phyloP scores from a whole-genome alignment of 2,888 invertebrate genomes.

The Creontiades dilutus region DNA sequence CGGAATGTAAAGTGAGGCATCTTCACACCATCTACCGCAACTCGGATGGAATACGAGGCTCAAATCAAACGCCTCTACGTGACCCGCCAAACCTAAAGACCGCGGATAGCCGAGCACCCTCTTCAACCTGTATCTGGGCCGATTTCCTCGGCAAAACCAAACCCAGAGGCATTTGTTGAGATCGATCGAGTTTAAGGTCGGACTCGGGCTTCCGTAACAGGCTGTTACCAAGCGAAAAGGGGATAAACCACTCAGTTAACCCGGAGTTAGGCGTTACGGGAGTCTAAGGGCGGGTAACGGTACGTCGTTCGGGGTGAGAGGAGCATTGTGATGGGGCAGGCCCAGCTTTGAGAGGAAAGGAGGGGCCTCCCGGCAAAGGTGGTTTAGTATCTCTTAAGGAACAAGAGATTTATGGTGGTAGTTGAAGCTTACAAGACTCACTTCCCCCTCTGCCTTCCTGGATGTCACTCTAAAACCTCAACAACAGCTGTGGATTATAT shows the following conservation, averaged over 20 bases:
- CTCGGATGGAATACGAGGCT: constrained; percentile 11
- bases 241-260: constrained; percentile 55
- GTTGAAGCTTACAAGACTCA: constrained; percentile 32
- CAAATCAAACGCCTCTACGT: constrained; percentile 49
- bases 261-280: constrained; percentile 19
- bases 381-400: constrained; percentile 39
- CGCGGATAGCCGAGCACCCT: not conserved
- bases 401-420: constrained; percentile 19
- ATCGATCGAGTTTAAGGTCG: constrained; percentile 32
- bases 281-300: constrained; percentile 5
- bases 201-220: constrained; percentile 50
- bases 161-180: constrained; percentile 27
- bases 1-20: constrained; percentile 18
- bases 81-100: not conserved
- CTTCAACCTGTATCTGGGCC: constrained; percentile 1
- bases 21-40: constrained; percentile 10
- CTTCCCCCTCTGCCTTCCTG: not conserved
- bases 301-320: not conserved
- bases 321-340: constrained; percentile 17
- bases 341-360: not conserved
- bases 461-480: constrained; percentile 32
- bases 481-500: constrained; percentile 35
- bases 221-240: constrained; percentile 52
- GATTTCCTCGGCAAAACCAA: constrained; percentile 30
- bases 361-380: not conserved